Conservation (phyloP, 1,140 invertebrate genomes). For the Listronotus bonariensis region DNA sequence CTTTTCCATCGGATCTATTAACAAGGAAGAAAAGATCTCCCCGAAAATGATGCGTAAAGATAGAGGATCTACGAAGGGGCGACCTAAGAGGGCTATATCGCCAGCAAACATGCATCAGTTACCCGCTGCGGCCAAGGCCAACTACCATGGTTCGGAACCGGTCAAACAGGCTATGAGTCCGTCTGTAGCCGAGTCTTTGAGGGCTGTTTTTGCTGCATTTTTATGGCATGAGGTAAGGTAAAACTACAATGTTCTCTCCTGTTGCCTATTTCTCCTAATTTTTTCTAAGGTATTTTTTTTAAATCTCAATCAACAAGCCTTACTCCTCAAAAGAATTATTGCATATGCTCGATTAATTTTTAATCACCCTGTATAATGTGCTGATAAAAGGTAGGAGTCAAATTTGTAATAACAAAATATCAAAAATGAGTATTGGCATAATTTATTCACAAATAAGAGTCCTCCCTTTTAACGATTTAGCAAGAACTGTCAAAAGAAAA, state of each 20-base stretch:
- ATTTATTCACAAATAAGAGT: too few relatives aligned
- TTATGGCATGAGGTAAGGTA: slow-evolving; percentile 87
- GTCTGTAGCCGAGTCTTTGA: slow-evolving; percentile 87
- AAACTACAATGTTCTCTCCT: neutral
- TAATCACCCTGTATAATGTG: too few relatives aligned
- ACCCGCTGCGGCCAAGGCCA: slow-evolving; percentile 45
- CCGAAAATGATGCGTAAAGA: slow-evolving; percentile 69
- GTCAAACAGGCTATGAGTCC: slow-evolving; percentile 88
- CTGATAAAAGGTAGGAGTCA: too few relatives aligned
- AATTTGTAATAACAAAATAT: too few relatives aligned
- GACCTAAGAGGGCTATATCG: slow-evolving; percentile 67
- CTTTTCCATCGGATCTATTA: slow-evolving; percentile 65
- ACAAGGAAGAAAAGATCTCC: slow-evolving; percentile 65
- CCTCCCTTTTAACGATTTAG: too few relatives aligned
- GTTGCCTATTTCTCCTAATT: too few relatives aligned
- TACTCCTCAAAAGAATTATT: too few relatives aligned
- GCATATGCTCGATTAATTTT: too few relatives aligned
- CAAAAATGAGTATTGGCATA: too few relatives aligned
- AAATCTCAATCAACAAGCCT: too few relatives aligned
- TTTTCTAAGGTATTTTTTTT: too few relatives aligned
- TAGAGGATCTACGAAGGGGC: slow-evolving; percentile 57
- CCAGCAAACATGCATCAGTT: slow-evolving; percentile 60
- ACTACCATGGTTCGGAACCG: slow-evolving; percentile 54
- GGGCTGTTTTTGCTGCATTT: slow-evolving; percentile 94
- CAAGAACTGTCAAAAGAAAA: too few relatives aligned